Percentiles rank a stretch among this genome's conserved stretches.
These are phyloP conservation scores for Anagyrus pseudococci DNA, from an alignment of 2,888 invertebrate genomes.

Conservation along the genomic window DNA sequence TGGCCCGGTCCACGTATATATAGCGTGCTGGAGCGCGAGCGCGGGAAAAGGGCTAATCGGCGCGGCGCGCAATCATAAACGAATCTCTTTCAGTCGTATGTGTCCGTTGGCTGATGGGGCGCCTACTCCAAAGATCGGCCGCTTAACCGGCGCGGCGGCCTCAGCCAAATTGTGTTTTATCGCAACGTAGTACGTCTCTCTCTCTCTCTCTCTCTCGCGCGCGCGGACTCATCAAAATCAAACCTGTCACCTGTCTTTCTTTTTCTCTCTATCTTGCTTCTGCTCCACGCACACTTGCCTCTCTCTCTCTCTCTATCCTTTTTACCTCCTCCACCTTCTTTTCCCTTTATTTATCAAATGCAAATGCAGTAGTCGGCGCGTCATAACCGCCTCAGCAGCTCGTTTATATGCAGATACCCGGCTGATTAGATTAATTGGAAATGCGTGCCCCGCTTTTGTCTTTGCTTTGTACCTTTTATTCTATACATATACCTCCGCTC, in stretches of 20 bases:
- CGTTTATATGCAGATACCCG: slow-evolving; percentile 37
- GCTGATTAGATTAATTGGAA: slow-evolving; percentile 32
- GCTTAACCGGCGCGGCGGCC: too few relatives aligned
- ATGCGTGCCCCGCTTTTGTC: slow-evolving; percentile 1
- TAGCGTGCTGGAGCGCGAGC: slow-evolving; percentile 7
- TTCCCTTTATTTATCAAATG: slow-evolving; percentile 30
- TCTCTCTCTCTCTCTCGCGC: slow-evolving; percentile 25
- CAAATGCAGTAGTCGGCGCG: slow-evolving; percentile 38
- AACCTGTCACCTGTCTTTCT: slow-evolving; percentile 32
- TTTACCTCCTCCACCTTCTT: slow-evolving; percentile 1
- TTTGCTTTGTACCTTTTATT: background rate
- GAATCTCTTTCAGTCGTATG: too few relatives aligned
- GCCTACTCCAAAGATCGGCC: slow-evolving; percentile 40
- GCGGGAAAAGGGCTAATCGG: slow-evolving; percentile 34
- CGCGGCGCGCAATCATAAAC: slow-evolving; percentile 46
- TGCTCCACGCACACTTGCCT: background rate
- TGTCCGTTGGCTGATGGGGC: slow-evolving; percentile 13
- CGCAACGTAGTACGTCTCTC: too few relatives aligned
- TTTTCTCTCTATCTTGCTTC: background rate
- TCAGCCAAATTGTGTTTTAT: slow-evolving; percentile 61
- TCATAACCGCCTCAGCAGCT: slow-evolving; percentile 16
- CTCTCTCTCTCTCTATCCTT: slow-evolving; percentile 2
- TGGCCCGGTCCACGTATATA: background rate
- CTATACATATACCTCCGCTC: too few relatives aligned
- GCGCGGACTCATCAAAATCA: slow-evolving; percentile 36